Evolutionary conservation across 1,140 invertebrate genomes (phyloP).

Genomic region (Mya arenaria): DNA sequence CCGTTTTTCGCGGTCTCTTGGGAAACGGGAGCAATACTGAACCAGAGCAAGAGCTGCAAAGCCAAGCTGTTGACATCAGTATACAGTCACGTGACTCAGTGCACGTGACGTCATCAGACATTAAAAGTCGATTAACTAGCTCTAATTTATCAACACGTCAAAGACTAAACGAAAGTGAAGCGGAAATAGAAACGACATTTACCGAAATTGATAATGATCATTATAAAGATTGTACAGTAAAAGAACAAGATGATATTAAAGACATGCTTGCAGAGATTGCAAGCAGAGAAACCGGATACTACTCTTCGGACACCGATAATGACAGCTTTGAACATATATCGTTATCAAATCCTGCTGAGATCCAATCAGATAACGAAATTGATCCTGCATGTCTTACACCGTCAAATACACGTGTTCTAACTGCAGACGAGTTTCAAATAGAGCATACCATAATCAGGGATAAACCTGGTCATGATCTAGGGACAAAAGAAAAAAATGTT

Average conservation of each 20-base stretch:
- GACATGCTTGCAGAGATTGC: constrained; percentile 43
- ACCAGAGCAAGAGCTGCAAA: background rate
- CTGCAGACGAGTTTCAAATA: constrained; percentile 34
- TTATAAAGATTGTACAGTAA: background rate
- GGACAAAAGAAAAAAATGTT: no score
- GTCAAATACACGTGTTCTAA: background rate
- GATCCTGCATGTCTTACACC: background rate
- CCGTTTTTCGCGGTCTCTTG: constrained; percentile 17
- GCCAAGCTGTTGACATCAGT: no score
- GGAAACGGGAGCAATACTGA: constrained; percentile 13
- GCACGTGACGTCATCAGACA: no score
- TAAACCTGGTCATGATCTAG: no score
- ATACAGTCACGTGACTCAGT: no score
- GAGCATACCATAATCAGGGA: no score
- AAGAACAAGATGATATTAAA: background rate
- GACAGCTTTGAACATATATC: constrained; percentile 37
- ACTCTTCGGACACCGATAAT: constrained; percentile 26
- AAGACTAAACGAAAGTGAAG: no score
- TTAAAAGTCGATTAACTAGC: no score
- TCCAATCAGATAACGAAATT: no score
- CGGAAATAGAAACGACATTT: no score
- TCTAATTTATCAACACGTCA: no score
- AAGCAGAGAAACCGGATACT: constrained; percentile 36
- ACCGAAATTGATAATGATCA: background rate
- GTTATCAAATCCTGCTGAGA: no score